A percentile compares a stretch with the other conserved stretches of the same genome.
Conservation (phyloP, 2,113 vertebrate species). For the Orycteropus afer region DNA sequence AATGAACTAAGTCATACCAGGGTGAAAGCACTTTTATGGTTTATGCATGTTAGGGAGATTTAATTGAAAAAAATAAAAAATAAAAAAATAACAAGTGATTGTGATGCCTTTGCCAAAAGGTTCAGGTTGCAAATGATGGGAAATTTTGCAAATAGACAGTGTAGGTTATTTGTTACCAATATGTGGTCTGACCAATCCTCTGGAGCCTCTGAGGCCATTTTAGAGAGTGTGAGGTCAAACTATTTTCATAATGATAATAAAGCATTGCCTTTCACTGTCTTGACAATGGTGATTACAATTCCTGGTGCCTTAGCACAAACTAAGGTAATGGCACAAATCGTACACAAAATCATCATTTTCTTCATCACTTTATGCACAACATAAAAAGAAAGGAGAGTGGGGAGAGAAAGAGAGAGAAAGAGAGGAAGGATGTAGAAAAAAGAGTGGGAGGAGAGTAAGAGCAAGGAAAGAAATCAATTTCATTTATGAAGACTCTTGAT, state of each 20-base stretch:
- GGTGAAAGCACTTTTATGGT: background rate
- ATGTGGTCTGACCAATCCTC: background rate
- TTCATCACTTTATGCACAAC: background rate
- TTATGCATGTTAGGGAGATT: background rate
- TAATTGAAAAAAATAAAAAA: conserved; percentile 8
- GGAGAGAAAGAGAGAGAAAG: background rate
- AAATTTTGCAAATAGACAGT: background rate
- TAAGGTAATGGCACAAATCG: background rate
- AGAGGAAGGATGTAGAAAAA: background rate
- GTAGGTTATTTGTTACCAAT: background rate
- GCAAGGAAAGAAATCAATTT: background rate
- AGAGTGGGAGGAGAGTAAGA: background rate
- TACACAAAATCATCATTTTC: background rate
- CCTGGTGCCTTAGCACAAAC: background rate
- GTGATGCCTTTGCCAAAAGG: background rate
- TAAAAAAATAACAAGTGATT: background rate
- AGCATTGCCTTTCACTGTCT: background rate
- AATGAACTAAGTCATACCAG: background rate
- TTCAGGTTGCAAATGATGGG: background rate
- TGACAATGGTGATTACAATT: background rate
- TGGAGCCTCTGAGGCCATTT: background rate
- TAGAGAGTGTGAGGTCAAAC: background rate
- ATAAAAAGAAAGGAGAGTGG: background rate
- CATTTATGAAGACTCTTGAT: background rate
- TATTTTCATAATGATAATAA: background rate